These are phyloP conservation scores for Oscheius sp. DNA, from an alignment of 2,888 invertebrate genomes.

Conservation along the genomic window DNA sequence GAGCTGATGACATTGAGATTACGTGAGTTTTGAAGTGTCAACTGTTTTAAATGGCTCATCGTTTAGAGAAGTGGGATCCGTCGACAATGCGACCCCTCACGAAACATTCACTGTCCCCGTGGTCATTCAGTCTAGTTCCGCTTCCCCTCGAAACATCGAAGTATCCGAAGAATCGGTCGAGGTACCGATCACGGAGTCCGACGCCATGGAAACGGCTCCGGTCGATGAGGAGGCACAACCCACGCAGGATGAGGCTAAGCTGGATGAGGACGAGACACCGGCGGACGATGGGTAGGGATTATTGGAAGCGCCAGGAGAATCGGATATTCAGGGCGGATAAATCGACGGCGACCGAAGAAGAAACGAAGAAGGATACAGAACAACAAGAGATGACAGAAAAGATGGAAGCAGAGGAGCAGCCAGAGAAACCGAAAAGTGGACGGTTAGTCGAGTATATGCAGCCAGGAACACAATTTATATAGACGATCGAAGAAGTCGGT, in stretches of 20 bases:
- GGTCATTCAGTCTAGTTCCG: no score
- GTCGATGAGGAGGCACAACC: neutral
- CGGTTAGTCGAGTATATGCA: neutral
- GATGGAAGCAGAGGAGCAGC: neutral
- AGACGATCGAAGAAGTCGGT: neutral
- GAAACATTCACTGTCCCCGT: no score
- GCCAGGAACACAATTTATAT: no score
- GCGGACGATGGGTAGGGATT: neutral
- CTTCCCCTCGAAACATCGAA: no score
- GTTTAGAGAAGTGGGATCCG: no score
- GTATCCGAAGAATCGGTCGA: no score
- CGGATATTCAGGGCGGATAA: no score
- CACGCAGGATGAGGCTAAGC: slow-evolving; percentile 19
- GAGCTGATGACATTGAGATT: no score
- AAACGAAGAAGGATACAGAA: neutral
- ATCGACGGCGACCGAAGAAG: neutral
- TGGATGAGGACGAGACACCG: slow-evolving; percentile 15
- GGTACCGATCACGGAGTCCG: neutral
- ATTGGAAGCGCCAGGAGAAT: neutral
- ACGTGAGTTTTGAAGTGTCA: no score
- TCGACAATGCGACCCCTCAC: no score
- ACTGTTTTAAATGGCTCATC: no score
- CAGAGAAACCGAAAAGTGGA: neutral
- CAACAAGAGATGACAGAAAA: neutral
- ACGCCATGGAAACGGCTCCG: slow-evolving; percentile 10